Base-by-base conservation (phyloP, 2,888 invertebrate species). In the Acrocyrtus sp. region DNA sequence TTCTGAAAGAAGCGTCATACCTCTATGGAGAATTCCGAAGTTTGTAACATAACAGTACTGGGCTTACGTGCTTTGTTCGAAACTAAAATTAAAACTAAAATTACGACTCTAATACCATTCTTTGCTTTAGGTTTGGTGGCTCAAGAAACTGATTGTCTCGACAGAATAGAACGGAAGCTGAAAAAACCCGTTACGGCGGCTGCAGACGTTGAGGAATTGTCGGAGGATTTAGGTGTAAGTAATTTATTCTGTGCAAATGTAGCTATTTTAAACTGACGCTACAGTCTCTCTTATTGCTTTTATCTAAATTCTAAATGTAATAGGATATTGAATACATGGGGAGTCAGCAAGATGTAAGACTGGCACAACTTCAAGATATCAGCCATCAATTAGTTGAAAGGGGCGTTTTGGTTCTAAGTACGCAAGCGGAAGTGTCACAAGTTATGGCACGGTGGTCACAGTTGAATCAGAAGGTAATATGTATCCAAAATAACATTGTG, bases 131-230 rank as follows among this genome's bases (percentile, higher is more conserved):
- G 91, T 74, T 86, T 92, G 83, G 88, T 93, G 75, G 90, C 92
- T 78, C 91, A 91, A 83, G 92, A 92, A 85, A 88, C 87, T 72
- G 91, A 91, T 27, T 94, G 94, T 89, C 86, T 94, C 82, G 92
- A 92, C 83, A 90, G 91, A 77, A 86, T 95, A 81, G 91, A 92
- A 83, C 91, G 91, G 68, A 90, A 92, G 76, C 87, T 95, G 80
- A 87, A 88, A 72, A 88, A 89, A 80, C 89, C 90, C 47, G 89
- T 90, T 1, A 87, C 89, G 81, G 90, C 90, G 73, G 85, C 85
- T 63, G 92, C 91, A 34, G 96, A 96, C 86, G 94, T 95, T 1
- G 96, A 96, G 86, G 95, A 96, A 86, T 91, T 95, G 78, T 92
- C 94, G 39, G 95, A 95, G 83, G 92, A 94, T 83, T 88, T 96